A percentile compares a stretch with the other conserved stretches of the same genome.
phyloP scores from a whole-genome alignment of 2,797 vertebrate species.

The Triplophysa bombifrons region DNA sequence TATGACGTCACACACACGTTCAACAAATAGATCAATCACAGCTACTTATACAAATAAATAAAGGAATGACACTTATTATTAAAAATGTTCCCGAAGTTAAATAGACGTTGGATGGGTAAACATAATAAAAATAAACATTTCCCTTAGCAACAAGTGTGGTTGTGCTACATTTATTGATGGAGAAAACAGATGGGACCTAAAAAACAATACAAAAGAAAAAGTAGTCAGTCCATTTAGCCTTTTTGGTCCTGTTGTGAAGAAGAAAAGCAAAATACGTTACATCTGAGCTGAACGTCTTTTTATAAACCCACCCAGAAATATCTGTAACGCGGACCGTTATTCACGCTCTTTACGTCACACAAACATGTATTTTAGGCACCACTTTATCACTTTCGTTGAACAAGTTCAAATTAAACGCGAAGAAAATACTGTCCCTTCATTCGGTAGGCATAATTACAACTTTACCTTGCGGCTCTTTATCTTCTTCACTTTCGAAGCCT shows the following conservation, averaged over 20 bases:
- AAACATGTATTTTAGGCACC: not conserved
- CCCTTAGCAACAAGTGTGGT: conserved; percentile 11
- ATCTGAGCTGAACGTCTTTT: conserved; percentile 1
- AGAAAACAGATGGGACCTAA: conserved; percentile 11
- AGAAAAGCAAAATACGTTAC: not conserved
- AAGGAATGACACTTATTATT: not conserved
- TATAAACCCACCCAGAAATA: conserved; percentile 18
- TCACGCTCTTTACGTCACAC: not conserved
- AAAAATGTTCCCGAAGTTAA: not conserved
- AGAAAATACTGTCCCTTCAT: not conserved
- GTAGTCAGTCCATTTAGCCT: not conserved
- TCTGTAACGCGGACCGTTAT: conserved; percentile 10
- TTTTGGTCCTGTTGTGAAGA: not conserved
- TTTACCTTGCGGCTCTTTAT: conserved; percentile 35
- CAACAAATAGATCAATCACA: not conserved
- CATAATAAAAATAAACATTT: not conserved
- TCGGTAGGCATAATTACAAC: not conserved
- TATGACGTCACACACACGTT: conserved; percentile 1
- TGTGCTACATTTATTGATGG: conserved; percentile 5
- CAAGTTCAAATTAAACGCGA: too few relatives aligned
- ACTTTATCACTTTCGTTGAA: not conserved
- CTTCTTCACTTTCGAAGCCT: conserved; percentile 40
- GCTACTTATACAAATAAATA: not conserved
- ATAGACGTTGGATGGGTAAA: not conserved
- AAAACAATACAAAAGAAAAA: not conserved